Conservation (phyloP, 2,888 invertebrate genomes). For the Lasioglossum leucozonium region DNA sequence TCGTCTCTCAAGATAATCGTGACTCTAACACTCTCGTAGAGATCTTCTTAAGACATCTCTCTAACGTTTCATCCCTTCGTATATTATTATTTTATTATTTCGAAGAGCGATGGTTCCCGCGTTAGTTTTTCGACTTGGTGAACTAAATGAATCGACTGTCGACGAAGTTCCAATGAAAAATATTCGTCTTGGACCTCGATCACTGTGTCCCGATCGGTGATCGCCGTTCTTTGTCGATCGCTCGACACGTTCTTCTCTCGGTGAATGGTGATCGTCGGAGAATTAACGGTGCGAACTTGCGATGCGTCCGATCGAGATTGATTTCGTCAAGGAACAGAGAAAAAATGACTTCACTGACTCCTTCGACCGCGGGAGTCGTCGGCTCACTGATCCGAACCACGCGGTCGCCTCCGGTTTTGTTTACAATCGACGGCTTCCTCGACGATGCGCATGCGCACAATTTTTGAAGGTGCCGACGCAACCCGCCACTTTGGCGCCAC, state of each 20-base stretch:
- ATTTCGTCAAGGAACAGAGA: background rate
- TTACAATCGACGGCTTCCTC: constrained; percentile 66
- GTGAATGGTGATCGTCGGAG: constrained; percentile 23
- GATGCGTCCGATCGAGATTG: constrained; percentile 28
- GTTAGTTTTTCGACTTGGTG: too few species aligned
- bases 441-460: constrained; percentile 67
- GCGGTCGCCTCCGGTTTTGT: constrained; percentile 80
- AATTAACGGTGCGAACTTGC: constrained; percentile 61
- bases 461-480: constrained; percentile 31
- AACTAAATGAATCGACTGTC: constrained; percentile 48
- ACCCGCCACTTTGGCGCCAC: constrained; percentile 45
- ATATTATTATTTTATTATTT: background rate
- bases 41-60: background rate
- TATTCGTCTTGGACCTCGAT: constrained; percentile 45
- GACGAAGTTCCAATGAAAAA: background rate
- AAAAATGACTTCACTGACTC: constrained; percentile 33
- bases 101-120: background rate
- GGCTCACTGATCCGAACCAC: constrained; percentile 80
- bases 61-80: background rate
- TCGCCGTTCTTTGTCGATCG: constrained; percentile 24
- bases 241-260: constrained; percentile 67
- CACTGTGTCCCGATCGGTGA: constrained; percentile 11
- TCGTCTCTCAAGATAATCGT: background rate
- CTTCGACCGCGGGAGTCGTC: constrained; percentile 58
- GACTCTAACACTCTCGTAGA: background rate